Percentiles rank a stretch among this genome's conserved stretches.
These are phyloP conservation scores for Pachymerium ferrugineum DNA, from an alignment of 2,888 invertebrate species.

Conservation along the genomic window DNA sequence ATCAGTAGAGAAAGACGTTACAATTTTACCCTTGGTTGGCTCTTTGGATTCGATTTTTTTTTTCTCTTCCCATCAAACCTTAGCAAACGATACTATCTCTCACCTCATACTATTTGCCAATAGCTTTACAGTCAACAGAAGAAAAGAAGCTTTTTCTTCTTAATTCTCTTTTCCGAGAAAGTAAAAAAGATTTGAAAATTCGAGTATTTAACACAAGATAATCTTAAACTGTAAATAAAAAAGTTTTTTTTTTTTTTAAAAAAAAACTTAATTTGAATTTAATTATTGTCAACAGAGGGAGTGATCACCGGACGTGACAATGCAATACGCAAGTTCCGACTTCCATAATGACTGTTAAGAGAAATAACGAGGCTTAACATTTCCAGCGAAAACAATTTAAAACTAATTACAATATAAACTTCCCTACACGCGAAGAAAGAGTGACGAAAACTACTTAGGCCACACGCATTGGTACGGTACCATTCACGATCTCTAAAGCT, in stretches of 20 bases:
- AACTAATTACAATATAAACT: too few relatives aligned
- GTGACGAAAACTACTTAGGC: too few relatives aligned
- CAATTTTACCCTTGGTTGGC: slow-evolving; percentile 15
- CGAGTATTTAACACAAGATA: neutral
- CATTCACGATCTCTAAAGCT: too few relatives aligned
- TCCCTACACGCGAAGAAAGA: too few relatives aligned
- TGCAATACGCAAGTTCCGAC: too few relatives aligned
- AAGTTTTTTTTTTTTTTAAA: neutral
- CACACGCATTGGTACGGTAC: too few relatives aligned
- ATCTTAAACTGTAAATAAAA: too few relatives aligned
- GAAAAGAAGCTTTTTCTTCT: neutral
- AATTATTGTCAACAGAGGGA: too few relatives aligned
- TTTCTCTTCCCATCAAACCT: neutral
- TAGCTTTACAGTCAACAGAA: slow-evolving; percentile 7
- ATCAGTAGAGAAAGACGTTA: slow-evolving; percentile 15
- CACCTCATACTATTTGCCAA: slow-evolving; percentile 18
- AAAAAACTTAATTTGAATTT: neutral
- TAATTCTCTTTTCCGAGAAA: neutral
- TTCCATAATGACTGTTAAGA: too few relatives aligned
- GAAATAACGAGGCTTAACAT: too few relatives aligned
- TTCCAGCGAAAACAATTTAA: too few relatives aligned
- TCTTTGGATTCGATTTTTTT: slow-evolving; percentile 14
- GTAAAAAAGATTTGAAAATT: slow-evolving; percentile 1
- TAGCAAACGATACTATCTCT: slow-evolving; percentile 18
- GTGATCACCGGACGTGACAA: too few relatives aligned